These are phyloP conservation scores for Atrichornis clamosus DNA, from an alignment of 2,113 vertebrate species.

Conservation along the genomic window DNA sequence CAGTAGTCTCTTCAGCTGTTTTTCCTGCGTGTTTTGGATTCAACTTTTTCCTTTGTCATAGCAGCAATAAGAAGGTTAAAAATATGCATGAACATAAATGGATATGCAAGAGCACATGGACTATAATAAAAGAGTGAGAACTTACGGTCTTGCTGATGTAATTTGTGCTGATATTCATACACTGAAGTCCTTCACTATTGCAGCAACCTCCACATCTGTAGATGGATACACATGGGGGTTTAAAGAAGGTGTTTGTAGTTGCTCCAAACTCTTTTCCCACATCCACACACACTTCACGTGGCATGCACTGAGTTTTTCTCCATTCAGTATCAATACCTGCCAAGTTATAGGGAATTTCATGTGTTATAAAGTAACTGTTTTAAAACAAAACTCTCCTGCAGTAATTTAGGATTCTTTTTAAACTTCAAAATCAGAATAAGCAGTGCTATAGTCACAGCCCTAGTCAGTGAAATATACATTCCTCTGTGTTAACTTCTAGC, in stretches of 20 bases:
- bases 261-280: constrained; percentile 98
- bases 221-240: constrained; percentile 97
- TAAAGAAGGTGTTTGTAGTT: constrained; percentile 98
- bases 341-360: constrained; percentile 73
- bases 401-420: not conserved
- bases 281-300: constrained; percentile 97
- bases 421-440: not conserved
- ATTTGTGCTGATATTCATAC: constrained; percentile 92
- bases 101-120: not conserved
- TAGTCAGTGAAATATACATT: not conserved
- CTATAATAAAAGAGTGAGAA: not conserved
- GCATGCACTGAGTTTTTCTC: constrained; percentile 96
- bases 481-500: not conserved
- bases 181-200: constrained; percentile 95
- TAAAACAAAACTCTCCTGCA: not conserved
- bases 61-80: not conserved
- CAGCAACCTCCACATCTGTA: constrained; percentile 99
- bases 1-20: not conserved
- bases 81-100: not conserved
- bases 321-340: constrained; percentile 98
- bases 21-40: not conserved
- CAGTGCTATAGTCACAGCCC: not conserved
- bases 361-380: constrained; percentile 65
- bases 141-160: constrained; percentile 97
- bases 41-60: not conserved